Conservation (phyloP, 2,113 vertebrate genomes). For the Chaetodon trifascialis region DNA sequence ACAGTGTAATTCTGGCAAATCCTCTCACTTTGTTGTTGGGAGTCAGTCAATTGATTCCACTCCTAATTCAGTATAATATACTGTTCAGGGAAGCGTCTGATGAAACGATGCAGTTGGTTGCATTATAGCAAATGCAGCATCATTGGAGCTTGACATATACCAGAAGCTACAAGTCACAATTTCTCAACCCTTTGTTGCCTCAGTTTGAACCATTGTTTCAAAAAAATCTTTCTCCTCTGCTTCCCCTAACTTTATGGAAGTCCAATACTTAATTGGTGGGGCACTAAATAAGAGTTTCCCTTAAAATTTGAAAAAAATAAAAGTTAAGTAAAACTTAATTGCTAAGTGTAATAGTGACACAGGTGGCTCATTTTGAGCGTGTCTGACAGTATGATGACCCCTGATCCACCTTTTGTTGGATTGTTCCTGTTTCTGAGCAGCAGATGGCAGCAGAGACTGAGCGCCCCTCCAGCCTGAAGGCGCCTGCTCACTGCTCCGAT, state of each 20-base stretch:
- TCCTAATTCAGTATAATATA: not conserved
- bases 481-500: not conserved
- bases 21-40: not conserved
- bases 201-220: not conserved
- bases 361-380: not conserved
- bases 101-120: not conserved
- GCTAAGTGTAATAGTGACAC: not conserved
- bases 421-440: conserved; percentile 34
- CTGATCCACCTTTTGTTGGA: not conserved
- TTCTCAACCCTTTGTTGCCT: not conserved
- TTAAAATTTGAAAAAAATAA: too few species aligned
- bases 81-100: not conserved
- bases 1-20: not conserved
- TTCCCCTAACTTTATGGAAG: not conserved
- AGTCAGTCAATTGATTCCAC: not conserved
- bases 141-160: not conserved
- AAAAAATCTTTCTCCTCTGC: not conserved
- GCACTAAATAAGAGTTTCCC: not conserved
- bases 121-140: not conserved
- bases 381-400: not conserved
- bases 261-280: not conserved
- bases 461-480: not conserved
- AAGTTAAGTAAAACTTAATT: not conserved
- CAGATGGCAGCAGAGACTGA: conserved; percentile 74
- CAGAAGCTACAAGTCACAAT: not conserved